phyloP scores from a whole-genome alignment of 2,797 vertebrate species.

The Myripristis jacobus region DNA sequence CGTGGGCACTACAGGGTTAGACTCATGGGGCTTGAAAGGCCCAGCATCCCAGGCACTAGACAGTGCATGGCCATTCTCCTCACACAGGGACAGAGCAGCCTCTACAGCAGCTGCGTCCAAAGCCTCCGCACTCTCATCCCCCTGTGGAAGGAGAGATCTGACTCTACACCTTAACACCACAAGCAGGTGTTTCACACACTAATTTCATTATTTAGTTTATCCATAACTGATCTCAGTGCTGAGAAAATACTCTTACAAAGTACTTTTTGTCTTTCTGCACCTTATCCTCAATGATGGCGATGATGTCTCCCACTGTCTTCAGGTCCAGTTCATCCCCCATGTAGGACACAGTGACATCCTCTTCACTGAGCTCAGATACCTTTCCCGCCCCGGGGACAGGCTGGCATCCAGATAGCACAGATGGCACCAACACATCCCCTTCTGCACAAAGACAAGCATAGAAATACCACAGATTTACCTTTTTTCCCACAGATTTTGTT shows the following conservation, averaged over 20 bases:
- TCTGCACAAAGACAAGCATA: slow-evolving; percentile 79
- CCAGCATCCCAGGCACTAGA: slow-evolving; percentile 89
- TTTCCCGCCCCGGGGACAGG: slow-evolving; percentile 85
- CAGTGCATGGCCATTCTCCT: slow-evolving; percentile 91
- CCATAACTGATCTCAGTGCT: neutral
- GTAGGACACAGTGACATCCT: slow-evolving; percentile 92
- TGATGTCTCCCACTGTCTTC: slow-evolving; percentile 96
- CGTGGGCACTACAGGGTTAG: slow-evolving; percentile 76
- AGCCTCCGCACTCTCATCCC: slow-evolving; percentile 91
- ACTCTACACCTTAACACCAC: slow-evolving; percentile 5
- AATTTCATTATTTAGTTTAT: neutral
- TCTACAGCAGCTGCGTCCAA: slow-evolving; percentile 96
- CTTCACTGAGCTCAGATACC: slow-evolving; percentile 87
- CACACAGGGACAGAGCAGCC: slow-evolving; percentile 93
- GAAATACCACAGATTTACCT: neutral
- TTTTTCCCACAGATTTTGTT: slow-evolving; percentile 1
- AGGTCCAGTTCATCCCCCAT: slow-evolving; percentile 95
- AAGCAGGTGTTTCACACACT: neutral
- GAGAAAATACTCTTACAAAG: neutral
- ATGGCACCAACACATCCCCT: slow-evolving; percentile 78
- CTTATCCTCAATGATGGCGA: slow-evolving; percentile 98
- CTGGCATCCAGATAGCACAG: slow-evolving; percentile 42
- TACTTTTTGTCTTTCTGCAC: slow-evolving; percentile 68
- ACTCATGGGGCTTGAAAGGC: slow-evolving; percentile 85
- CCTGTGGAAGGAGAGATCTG: slow-evolving; percentile 76